Evolutionary conservation across 2,113 vertebrate genomes (phyloP).

Genomic region (Sylvietta virens): DNA sequence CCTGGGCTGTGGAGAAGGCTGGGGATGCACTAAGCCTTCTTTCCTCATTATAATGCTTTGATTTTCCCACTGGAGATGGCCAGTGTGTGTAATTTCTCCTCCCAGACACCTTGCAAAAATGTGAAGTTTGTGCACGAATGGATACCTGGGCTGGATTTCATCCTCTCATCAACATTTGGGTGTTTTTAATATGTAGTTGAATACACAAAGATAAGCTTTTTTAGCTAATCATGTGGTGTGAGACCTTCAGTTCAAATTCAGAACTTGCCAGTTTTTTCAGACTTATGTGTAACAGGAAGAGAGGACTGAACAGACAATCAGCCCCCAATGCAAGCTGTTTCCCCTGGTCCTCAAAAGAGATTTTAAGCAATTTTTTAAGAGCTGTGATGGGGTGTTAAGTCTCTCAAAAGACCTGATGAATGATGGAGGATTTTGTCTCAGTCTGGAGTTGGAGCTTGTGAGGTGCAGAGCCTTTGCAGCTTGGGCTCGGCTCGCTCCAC

Average conservation of each 20-base stretch:
- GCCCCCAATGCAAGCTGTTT: background rate
- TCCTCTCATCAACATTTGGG: background rate
- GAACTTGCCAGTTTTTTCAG: background rate
- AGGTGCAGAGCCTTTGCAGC: background rate
- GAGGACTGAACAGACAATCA: background rate
- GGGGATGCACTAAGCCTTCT: background rate
- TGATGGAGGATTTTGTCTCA: background rate
- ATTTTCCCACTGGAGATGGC: background rate
- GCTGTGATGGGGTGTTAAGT: background rate
- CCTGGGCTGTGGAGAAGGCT: background rate
- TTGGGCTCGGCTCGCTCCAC: background rate
- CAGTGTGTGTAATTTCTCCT: background rate
- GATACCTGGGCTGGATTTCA: background rate
- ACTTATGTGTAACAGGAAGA: background rate
- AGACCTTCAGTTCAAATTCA: background rate
- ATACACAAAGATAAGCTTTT: background rate
- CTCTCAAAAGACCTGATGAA: background rate
- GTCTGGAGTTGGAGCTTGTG: background rate
- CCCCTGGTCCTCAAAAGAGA: background rate
- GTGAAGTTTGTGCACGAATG: background rate
- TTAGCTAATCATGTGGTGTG: background rate
- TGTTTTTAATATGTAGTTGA: background rate
- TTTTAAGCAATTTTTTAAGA: background rate
- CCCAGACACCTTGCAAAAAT: background rate
- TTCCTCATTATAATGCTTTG: accelerated